Base-by-base conservation (phyloP, 2,797 vertebrate genomes). In the Nyctalus aviator region DNA sequence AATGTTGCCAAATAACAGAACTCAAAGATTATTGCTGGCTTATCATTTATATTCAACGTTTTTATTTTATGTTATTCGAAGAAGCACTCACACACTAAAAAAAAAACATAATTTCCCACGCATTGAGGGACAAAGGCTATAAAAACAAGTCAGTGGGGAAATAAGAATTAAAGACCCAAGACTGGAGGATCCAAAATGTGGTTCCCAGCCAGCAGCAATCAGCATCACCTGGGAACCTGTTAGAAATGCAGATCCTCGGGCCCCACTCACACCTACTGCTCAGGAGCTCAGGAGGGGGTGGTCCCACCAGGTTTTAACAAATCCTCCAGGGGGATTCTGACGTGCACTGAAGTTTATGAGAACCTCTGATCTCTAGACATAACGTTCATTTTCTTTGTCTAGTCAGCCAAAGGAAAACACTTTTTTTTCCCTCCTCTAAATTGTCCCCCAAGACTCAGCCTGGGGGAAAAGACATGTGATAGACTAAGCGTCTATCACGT, bases 41-140 rank as follows among this genome's bases (percentile, higher is more conserved):
- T 41, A 18, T 71, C 23, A 81, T 53, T 87, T 79, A 82, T 68
- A 77, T 69, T 44, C 44, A 59, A 10, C 8, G 4, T 87, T 84
- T 75, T 17, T 25, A 35, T 79, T 90, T 94, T 66, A 72, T 59
- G 86, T 88, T 59, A 76, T 55, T 66, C 27, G 27, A 55, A 73
- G 50, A 85, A 86, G 17, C 6, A 62, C 8, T 46, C 15, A 55
- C 37, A 66, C 32, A 46, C 5, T 64, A 13, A 82, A 78, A 13
- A 82, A 78, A 79, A 21, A 72, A 3, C 1, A 69, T 37, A 55
- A 81, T 71, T 81, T 88, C 10, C 8, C 50, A 81, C 20, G 17
- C 25, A 91, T 27, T 79, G 78, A 71, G 48, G 90, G n/a, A 90
- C 23, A 50, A 64, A 72, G 11, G 2, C 3, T 50, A 72, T 20